Conservation (phyloP, 2,797 vertebrate species). For the Tenualosa thibaudeaui region DNA sequence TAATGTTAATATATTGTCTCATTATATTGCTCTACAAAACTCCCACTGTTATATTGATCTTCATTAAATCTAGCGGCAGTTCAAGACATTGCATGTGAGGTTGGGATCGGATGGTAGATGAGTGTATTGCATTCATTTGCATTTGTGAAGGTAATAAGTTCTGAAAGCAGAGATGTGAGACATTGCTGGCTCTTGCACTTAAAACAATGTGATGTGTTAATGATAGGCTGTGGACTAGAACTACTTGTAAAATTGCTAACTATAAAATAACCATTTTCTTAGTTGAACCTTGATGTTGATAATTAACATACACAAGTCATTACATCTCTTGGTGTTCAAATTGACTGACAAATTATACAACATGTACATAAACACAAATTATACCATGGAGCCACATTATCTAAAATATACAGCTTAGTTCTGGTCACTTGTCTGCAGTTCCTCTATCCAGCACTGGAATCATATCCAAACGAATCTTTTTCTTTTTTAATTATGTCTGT, state of each 20-base stretch:
- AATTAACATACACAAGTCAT: not conserved
- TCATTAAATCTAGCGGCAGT: not conserved
- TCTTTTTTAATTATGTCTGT: not conserved
- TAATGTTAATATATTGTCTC: slow-evolving; percentile 5
- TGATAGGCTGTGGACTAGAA: no score
- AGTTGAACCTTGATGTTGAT: not conserved
- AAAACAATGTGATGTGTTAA: no score
- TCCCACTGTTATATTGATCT: not conserved
- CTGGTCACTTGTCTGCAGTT: not conserved
- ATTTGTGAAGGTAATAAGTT: not conserved
- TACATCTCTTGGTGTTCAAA: not conserved
- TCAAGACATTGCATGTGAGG: not conserved
- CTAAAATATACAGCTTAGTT: not conserved
- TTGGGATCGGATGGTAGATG: not conserved
- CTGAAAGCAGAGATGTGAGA: not conserved
- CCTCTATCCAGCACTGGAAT: not conserved
- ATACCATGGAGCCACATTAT: no score
- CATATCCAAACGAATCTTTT: not conserved
- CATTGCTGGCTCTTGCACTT: not conserved
- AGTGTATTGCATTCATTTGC: not conserved
- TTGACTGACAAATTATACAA: not conserved
- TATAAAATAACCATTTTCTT: not conserved
- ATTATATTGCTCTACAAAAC: not conserved
- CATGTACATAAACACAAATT: no score
- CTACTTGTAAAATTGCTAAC: not conserved